Percentiles rank a stretch among this genome's conserved stretches.
phyloP scores from a whole-genome alignment of 2,888 invertebrate species.

The Lepidonotus clava region DNA sequence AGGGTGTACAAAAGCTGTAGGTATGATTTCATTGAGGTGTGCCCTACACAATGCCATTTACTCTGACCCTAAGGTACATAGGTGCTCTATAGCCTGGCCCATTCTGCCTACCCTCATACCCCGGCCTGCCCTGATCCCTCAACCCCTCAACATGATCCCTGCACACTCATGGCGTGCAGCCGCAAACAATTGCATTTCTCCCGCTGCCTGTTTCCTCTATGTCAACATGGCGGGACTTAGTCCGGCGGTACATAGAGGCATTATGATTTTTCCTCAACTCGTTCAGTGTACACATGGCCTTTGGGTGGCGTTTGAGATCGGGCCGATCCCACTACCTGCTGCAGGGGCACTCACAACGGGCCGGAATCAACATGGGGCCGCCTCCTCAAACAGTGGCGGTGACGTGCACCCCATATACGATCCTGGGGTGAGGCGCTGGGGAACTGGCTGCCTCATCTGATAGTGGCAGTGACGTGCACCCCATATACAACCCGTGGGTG shows the following conservation, averaged over 20 bases:
- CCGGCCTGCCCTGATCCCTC: constrained; percentile 10
- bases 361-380: background rate
- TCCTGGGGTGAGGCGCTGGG: no score
- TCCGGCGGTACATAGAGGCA: constrained; percentile 23
- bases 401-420: constrained; percentile 1
- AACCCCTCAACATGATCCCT: constrained; percentile 13
- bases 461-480: no score
- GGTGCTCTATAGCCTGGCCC: background rate
- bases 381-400: background rate
- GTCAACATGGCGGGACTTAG: constrained; percentile 21
- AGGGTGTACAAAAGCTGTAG: background rate
- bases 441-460: no score
- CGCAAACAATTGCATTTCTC: constrained; percentile 23
- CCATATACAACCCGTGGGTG: no score
- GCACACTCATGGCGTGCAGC: background rate
- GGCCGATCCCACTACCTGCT: constrained; percentile 30
- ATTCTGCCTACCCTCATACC: background rate
- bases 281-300: constrained; percentile 21
- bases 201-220: background rate
- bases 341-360: constrained; percentile 6
- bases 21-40: constrained; percentile 51
- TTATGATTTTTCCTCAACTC: constrained; percentile 1
- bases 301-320: constrained; percentile 21
- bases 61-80: background rate
- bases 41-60: background rate